Evolutionary conservation across 92 coral and sea anemone species (phyloP), one percentile per base, ranked within the genome.

Genomic region (Zoanthus solanderi): DNA sequence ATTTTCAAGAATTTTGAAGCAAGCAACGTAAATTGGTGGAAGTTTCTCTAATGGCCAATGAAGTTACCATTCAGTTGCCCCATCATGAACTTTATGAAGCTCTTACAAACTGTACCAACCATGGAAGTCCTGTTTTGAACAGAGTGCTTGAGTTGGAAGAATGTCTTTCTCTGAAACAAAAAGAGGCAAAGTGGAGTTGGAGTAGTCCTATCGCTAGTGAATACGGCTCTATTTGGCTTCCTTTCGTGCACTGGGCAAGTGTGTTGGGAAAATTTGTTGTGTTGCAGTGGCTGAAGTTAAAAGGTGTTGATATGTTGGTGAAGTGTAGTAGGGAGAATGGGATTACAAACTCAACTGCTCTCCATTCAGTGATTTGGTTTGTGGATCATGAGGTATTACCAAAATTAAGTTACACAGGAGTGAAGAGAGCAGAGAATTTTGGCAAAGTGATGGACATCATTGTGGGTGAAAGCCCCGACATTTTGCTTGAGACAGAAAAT

Each of bases 171-270:
- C 11, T 58, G 44, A 79, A 79, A n/a, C 44, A 9, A 10, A 12
- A 31, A 28, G 48, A 68, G 12, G 17, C 57, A 17, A 47, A 63
- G 3, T 79, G 84, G 84, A 15, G 13, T 1, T 79, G 84, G 84
- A 67, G 7, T 6, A 46, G 72, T 47, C 73, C 73, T 42, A 63
- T 79, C 60, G 84, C 84, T 44, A 47, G 54, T 61, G 84, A 79
- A 37, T 79, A 79, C 60, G 84, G 84, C 7, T 56, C 72, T 9
- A 16, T 79, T 1, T 79, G 84, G 84, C 84, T 79, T 17, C 84
- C 84, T 7, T 67, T 79, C 10, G 84, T 79, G 56, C 84, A 79
- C 84, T 79, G 84, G 84, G 84, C 84, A 7, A 60, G 73, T 66
- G 56, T 79, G 73, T n/a, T 79, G 34, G 84, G 84, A 46, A 58